Evolutionary conservation across 2,113 vertebrate species (phyloP).

Genomic region (Bothrops jararaca): DNA sequence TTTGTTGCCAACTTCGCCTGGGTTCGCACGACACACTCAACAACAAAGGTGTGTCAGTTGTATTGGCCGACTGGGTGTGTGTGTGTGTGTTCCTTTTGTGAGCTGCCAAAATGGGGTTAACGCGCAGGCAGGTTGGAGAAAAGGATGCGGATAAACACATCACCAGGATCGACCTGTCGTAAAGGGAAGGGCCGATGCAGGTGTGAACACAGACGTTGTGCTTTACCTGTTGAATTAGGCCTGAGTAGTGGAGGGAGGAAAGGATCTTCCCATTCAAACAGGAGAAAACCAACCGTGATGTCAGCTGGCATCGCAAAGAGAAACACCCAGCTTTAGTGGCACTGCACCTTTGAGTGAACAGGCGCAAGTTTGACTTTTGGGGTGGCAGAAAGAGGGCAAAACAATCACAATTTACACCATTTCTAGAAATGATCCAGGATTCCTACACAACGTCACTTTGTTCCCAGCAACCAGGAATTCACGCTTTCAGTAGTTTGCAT

Average conservation of each 20-base stretch:
- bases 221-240: neutral
- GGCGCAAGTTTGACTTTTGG: neutral
- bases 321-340: neutral
- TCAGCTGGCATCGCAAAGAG: neutral
- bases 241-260: no score
- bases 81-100: no score
- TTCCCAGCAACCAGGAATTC: neutral
- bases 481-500: neutral
- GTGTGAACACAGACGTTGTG: neutral
- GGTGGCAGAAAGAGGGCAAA: neutral
- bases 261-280: neutral
- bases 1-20: neutral
- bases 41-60: accelerated
- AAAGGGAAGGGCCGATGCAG: neutral
- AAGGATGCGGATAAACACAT: neutral
- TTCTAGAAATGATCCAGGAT: neutral
- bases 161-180: neutral
- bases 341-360: neutral
- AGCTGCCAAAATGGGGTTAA: neutral
- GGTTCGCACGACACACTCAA: neutral
- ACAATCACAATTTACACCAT: neutral
- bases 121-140: neutral
- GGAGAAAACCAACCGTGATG: neutral
- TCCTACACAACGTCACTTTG: neutral
- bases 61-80: no score